A percentile compares a stretch with the other conserved stretches of the same genome.
Conservation (phyloP, 1,140 invertebrate species). For the Neuroterus valhalla region DNA sequence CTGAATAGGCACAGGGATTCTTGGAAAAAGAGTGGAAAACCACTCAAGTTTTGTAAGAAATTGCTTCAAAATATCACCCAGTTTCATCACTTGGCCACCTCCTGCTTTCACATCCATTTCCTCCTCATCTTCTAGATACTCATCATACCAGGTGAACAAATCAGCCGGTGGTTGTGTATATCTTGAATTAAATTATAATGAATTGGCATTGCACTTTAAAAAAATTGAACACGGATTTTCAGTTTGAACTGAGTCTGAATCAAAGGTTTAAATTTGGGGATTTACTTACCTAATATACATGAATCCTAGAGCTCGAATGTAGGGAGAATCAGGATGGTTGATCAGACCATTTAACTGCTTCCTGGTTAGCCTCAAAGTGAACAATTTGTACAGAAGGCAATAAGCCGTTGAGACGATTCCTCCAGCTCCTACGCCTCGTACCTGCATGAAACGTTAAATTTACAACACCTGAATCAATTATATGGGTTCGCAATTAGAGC, state of each 20-base stretch:
- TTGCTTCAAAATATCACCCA: conserved; percentile 94
- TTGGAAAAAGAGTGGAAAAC: conserved; percentile 98
- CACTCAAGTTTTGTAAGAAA: conserved; percentile 97
- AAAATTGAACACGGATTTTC: too few species aligned
- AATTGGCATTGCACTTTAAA: not conserved
- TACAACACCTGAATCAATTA: conserved; percentile 60
- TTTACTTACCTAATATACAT: conserved; percentile 89
- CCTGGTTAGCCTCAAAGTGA: conserved; percentile 95
- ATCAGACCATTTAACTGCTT: conserved; percentile 98
- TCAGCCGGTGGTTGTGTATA: conserved; percentile 97
- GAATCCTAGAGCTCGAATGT: conserved; percentile 97
- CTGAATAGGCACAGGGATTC: conserved; percentile 99
- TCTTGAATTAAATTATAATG: conserved; percentile 71
- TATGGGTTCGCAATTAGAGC: conserved; percentile 56
- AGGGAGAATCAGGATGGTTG: conserved; percentile 97
- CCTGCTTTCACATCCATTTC: conserved; percentile 98
- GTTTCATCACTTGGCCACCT: conserved; percentile 94
- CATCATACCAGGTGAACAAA: conserved; percentile 97
- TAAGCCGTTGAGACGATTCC: conserved; percentile 99
- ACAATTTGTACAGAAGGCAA: conserved; percentile 98
- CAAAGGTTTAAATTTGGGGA: not conserved
- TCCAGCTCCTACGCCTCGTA: conserved; percentile 97
- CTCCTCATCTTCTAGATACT: conserved; percentile 97
- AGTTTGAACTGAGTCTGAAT: too few species aligned
- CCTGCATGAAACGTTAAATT: conserved; percentile 78